Evolutionary conservation across 1,140 invertebrate genomes (phyloP), one percentile per base, ranked within the genome.

Genomic region (Conus ventricosus): DNA sequence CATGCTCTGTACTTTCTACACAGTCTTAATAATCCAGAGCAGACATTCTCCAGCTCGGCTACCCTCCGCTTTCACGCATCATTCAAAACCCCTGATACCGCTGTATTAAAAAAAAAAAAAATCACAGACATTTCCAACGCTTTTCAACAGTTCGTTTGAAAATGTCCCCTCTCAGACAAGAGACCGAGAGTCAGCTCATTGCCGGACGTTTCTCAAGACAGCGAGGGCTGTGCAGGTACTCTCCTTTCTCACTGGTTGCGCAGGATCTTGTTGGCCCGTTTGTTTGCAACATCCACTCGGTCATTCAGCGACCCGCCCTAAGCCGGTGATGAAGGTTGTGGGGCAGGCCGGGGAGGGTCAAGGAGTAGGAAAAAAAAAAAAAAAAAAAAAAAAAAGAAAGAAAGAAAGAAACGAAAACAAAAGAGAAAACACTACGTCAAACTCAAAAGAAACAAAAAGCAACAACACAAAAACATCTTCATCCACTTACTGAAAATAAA

Each of bases 261-360:
- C 7, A 93, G 87, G 53, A 93, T 93, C 84, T 89, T 90, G 55
- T 89, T 90, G 25, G 92, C 91, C 88, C 92, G 67, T 71, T 89
- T 90, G 86, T 93, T 92, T 55, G 92, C 92, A 15, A 80, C 86
- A 75, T 93, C 91, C 63, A 93, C 91, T 60, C 92, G 84, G n/a
- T 85, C 89, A 82, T 92, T 91, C 76, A 92, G 81, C 13, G 87
- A 90, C 25, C 82, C 91, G 60, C 90, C 91, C 92, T 93, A 76
- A 13, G n/a, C n/a, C 25, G 63, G 85, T 25, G 67, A n/a, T 57
- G 25, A 10, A 76, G 4, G 54, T 13, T 78, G 63, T 39, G 67
- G 53, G 75, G 25, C 11, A 27, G 51, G 15, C 20, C 75, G 80
- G 75, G 51, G 39, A 55, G 67, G 57, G 57, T 60, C 8, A 15